A percentile compares a stretch with the other conserved stretches of the same genome.
Evolutionary conservation across 2,888 invertebrate species (phyloP).

Genomic region (Leptopilina myrica): DNA sequence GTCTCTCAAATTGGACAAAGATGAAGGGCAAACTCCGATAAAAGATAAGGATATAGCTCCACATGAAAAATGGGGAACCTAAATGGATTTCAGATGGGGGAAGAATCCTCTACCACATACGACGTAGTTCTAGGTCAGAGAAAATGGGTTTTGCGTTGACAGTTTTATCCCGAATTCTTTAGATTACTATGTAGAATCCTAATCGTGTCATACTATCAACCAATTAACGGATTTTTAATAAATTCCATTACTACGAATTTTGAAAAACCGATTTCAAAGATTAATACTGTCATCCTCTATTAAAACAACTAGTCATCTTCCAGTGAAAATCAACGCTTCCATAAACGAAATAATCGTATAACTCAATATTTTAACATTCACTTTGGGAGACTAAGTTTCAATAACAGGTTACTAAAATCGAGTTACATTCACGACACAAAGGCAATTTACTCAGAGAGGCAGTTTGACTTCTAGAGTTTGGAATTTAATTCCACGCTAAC

Average conservation of each 20-base stretch:
- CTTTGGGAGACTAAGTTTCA: background rate
- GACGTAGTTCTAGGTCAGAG: too few species aligned
- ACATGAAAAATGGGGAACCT: background rate
- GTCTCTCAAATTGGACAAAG: slow-evolving; percentile 25
- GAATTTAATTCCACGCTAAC: slow-evolving; percentile 5
- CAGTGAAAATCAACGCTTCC: too few species aligned
- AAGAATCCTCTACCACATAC: background rate
- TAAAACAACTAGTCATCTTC: too few species aligned
- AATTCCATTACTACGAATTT: too few species aligned
- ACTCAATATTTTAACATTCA: too few species aligned
- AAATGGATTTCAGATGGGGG: background rate
- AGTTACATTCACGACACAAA: slow-evolving; percentile 3
- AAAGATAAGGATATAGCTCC: background rate
- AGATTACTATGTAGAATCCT: too few species aligned
- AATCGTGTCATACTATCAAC: too few species aligned
- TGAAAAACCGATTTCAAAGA: too few species aligned
- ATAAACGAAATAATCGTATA: slow-evolving; percentile 1
- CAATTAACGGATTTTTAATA: too few species aligned
- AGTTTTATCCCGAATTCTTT: too few species aligned
- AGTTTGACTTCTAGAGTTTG: background rate
- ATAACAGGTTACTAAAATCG: slow-evolving; percentile 5
- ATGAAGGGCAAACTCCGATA: slow-evolving; percentile 13
- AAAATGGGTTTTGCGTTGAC: too few species aligned
- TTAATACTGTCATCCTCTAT: too few species aligned
- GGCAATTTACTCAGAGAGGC: slow-evolving; percentile 1